Evolutionary conservation across 1,140 invertebrate genomes (phyloP), one percentile per base, ranked within the genome.

Genomic region (Hydropsyche tenuis): DNA sequence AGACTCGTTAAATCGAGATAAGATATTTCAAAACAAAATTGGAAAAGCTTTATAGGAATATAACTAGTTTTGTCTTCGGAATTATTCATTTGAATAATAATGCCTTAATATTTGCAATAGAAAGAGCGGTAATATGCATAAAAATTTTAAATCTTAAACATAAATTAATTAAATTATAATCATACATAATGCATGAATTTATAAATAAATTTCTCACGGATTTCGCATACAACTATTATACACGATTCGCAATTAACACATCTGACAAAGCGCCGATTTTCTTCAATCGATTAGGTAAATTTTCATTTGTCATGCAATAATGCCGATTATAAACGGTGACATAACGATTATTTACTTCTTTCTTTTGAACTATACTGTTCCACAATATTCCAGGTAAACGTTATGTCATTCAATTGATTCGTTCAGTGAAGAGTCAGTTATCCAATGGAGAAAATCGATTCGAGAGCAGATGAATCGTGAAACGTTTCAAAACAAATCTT

Each of bases 381-480:
- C n/a, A n/a, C n/a, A n/a, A n/a, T n/a, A n/a, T n/a, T n/a, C 9
- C 30, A 9, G 9, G 9, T 37, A 37, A 37, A 53, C 18, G 48
- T 53, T 16, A 53, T 53, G 18, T 53, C 20, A 53, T 53, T 53
- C 48, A 18, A 53, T 20, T 7, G 48, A 53, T 20, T 53, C 16
- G 20, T n/a, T 46, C 45, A 12, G 45, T 46, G 18, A 46, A 12
- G 45, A 46, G 18, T 46, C 16, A 16, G 18, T 46, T 46, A n/a
- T n/a, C 45, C 45, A 16, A n/a, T 46, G 12, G 11, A 46, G 45
- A 16, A 46, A 46, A 46, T 46, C 45, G 45, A 46, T 46, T n/a
- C 11, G 2, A 46, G 45, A 46, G 16, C 48, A 53, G 48, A 53
- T 20, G 48, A 53, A 53, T 53, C 48, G 48, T 53, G 48, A 53